These are phyloP conservation scores for Montifringilla adamsi DNA, from an alignment of 2,113 vertebrate genomes.

Conservation along the genomic window DNA sequence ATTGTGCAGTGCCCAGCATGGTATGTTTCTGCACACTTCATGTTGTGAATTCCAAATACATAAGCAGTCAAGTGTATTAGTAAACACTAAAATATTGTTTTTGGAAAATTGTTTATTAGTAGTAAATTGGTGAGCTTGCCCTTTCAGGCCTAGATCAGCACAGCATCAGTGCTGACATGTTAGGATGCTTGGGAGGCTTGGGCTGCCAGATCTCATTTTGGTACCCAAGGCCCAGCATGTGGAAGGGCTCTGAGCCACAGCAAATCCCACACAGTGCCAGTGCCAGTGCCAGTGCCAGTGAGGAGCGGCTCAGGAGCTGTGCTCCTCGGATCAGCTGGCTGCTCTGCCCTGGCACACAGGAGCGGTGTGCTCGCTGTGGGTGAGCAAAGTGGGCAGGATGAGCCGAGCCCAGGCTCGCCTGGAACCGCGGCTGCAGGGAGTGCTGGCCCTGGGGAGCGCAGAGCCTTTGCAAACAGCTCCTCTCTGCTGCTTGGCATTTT, in stretches of 20 bases:
- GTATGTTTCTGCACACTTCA: not conserved
- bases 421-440: not conserved
- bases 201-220: not conserved
- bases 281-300: too few species aligned
- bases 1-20: not conserved
- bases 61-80: not conserved
- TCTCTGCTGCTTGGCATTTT: not conserved
- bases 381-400: not conserved
- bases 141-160: not conserved
- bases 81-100: not conserved
- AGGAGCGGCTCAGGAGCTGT: not conserved
- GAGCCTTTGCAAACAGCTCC: not conserved
- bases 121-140: not conserved
- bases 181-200: not conserved
- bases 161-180: not conserved
- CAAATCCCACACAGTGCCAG: fast-evolving
- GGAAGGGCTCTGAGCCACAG: not conserved
- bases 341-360: not conserved
- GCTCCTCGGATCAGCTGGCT: not conserved
- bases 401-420: not conserved
- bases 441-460: not conserved
- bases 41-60: not conserved
- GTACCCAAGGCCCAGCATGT: not conserved
- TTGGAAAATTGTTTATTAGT: not conserved
- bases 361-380: fast-evolving